phyloP scores from a whole-genome alignment of 2,888 invertebrate species.

The Reticulitermes lucifugus region DNA sequence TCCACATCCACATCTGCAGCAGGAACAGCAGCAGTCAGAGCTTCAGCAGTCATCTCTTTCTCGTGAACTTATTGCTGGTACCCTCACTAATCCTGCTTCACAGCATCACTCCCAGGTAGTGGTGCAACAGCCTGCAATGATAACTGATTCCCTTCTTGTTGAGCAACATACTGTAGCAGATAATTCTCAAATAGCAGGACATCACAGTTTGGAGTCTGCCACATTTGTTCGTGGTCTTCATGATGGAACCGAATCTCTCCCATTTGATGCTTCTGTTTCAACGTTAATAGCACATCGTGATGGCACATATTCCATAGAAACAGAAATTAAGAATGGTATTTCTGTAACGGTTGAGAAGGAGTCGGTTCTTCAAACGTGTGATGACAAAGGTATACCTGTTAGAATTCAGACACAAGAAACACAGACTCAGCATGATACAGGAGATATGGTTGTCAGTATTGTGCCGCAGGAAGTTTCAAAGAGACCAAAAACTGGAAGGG shows the following conservation, averaged over 20 bases:
- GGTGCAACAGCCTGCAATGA: conserved; percentile 11
- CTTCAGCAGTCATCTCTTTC: conserved; percentile 15
- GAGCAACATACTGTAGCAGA: background rate
- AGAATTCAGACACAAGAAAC: conserved; percentile 21
- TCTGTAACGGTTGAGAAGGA: conserved; percentile 37
- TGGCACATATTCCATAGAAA: conserved; percentile 37
- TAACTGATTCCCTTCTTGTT: conserved; percentile 6
- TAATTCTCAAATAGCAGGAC: conserved; percentile 25
- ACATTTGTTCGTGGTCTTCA: conserved; percentile 20
- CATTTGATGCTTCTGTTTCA: conserved; percentile 36
- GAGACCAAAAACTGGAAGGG: background rate
- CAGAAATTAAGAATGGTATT: conserved; percentile 22
- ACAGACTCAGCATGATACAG: background rate
- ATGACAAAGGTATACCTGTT: background rate
- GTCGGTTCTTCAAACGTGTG: background rate
- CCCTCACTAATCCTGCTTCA: background rate
- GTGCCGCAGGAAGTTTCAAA: conserved; percentile 21
- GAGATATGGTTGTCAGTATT: conserved; percentile 24
- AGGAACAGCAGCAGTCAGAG: conserved; percentile 12
- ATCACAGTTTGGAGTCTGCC: conserved; percentile 6
- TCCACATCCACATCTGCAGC: conserved; percentile 2
- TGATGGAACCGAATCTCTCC: background rate
- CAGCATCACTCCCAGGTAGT: conserved; percentile 13
- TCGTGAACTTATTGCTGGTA: background rate
- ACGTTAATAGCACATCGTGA: conserved; percentile 38